A percentile compares a stretch with the other conserved stretches of the same genome.
phyloP scores from a whole-genome alignment of 2,888 invertebrate genomes.

The Lottia scabra region DNA sequence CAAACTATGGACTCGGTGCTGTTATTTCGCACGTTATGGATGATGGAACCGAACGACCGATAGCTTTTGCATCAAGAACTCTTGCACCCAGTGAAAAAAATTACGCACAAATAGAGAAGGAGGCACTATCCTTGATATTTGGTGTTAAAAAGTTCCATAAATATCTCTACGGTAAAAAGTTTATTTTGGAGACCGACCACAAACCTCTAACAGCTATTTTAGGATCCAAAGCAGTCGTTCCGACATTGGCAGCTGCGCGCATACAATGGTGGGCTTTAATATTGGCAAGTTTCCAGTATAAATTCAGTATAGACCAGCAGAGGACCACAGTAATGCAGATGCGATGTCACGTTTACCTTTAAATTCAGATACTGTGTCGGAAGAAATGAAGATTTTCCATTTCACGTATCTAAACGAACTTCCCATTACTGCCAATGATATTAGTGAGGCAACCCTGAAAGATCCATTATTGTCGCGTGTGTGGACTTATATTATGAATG shows the following conservation, averaged over 20 bases:
- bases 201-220: constrained; percentile 63
- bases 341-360: constrained; percentile 49
- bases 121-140: too few relatives aligned
- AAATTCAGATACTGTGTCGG: neutral
- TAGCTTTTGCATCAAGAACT: too few relatives aligned
- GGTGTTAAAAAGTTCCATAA: too few relatives aligned
- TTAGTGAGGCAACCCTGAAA: too few relatives aligned
- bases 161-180: constrained; percentile 34
- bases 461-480: neutral
- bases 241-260: constrained; percentile 52
- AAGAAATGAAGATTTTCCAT: constrained; percentile 11
- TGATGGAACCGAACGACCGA: too few relatives aligned
- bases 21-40: too few relatives aligned
- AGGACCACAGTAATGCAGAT: constrained; percentile 57
- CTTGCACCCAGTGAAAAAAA: too few relatives aligned
- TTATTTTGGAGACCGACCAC: constrained; percentile 67
- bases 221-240: constrained; percentile 53
- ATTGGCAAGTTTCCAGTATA: constrained; percentile 61
- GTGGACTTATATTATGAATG: neutral
- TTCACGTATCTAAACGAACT: neutral
- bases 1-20: too few relatives aligned
- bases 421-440: constrained; percentile 1
- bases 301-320: constrained; percentile 53
- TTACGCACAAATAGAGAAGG: too few relatives aligned
- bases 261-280: constrained; percentile 51